Evolutionary conservation across 1,140 invertebrate species (phyloP), one percentile per base, ranked within the genome.

Genomic region (Trigoniulus corallinus): DNA sequence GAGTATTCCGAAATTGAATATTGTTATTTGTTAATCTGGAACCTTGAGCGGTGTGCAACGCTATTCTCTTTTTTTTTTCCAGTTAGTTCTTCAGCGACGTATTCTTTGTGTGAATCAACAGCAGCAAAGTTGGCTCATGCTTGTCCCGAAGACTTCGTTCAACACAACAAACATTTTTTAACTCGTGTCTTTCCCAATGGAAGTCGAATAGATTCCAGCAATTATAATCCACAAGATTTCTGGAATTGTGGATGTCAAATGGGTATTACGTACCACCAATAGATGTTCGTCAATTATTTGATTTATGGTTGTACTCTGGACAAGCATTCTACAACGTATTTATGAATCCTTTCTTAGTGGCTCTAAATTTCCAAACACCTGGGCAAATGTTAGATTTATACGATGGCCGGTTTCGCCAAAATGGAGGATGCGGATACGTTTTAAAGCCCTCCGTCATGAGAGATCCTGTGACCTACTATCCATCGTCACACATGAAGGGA

Each of bases 391-490:
- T 73, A 68, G 71, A 75, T 56, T 57, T 77, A 10, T 70, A 76
- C 58, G 68, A 75, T 58, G 78, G 75, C 1, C 68, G 69, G 54
- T 79, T 80, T 60, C 56, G 64, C 1, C 68, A 72, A 48, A 80
- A 80, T 61, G 77, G 78, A 41, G 66, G 64, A 20, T 80, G 76
- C 62, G 77, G 77, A 10, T 80, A 74, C 63, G 72, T 79, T 2
- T 56, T 79, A 20, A 79, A 79, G 60, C 77, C 78, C 13, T 59
- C 67, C 22, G 63, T 72, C 26, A 70, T 77, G 61, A 56, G 69
- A 29, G 67, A 74, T 25, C 65, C 61, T 21, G 57, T 71, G 22
- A 67, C 64, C 15, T 53, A 62, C 3, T 74, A 73, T 58, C 29
- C 29, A 7, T 71, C 67, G 55, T 67, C 71, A 24, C 66, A 68